Base-by-base conservation (phyloP, 2,888 invertebrate species). In the Eledona agricola region DNA sequence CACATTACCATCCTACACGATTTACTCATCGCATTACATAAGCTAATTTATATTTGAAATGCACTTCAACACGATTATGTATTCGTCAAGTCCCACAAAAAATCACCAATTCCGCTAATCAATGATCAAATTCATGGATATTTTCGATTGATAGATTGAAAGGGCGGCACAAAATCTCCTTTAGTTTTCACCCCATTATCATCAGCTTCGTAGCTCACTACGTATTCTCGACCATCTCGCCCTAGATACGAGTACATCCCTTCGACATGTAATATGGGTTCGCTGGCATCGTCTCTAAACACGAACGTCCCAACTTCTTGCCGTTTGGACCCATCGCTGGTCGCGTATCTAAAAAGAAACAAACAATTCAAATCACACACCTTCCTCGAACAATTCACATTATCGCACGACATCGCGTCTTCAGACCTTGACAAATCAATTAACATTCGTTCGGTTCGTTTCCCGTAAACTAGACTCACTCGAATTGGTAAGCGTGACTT, bases 181-280 rank as follows among this genome's bases (percentile, higher is more conserved):
- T 26, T 12, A 5, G 11, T 35, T 19, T 17, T 40, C 2, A 26
- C 17, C 2, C 83, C 83, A 51, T 81, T 79, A 61, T 81, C 79
- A 57, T 83, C 81, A 2, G 83, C 83, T 13, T 78, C 77, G 64
- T 82, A 83, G 17, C 74, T 72, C 4, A 81, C 77, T 4, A 76
- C 77, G 63, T 81, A 81, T 16, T 78, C 77, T 49, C 77, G 74
- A 10, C 84, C 84, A 50, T 76, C 75, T 1, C 80, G 75, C 19
- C 81, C 81, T 51, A 78, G 72, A 64, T 83, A 84, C 0, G 80
- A 79, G 56, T 80, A 83, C 57, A 81, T 79, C 2, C 84, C 83
- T n/a, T 75, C 73, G 29, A 83, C 80, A 2, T 69, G 73, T 1
- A 79, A 10, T 5, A 74, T 75, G 7, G 49, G 49, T 55, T 80